Percentiles rank a stretch among this genome's conserved stretches.
phyloP scores from a whole-genome alignment of 2,888 invertebrate species.

The Tryphoninae sp. region DNA sequence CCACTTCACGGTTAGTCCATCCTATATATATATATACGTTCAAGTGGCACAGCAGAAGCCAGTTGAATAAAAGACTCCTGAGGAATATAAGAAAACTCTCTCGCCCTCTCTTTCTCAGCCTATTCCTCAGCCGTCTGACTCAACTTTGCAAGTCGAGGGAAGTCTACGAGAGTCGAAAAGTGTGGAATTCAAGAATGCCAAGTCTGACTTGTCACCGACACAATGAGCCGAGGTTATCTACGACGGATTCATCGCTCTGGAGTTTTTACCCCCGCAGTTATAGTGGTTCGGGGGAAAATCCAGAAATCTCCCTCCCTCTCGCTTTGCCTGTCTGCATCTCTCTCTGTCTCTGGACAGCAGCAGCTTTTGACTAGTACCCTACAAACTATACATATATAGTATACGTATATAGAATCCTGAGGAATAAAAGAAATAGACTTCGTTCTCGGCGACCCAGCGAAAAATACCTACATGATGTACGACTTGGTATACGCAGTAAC shows the following conservation, averaged over 20 bases:
- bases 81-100: constrained; percentile 56
- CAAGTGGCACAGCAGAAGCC: constrained; percentile 33
- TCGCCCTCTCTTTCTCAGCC: constrained; percentile 23
- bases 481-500: constrained; percentile 44
- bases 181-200: constrained; percentile 57
- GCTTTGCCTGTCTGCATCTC: neutral
- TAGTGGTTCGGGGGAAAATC: constrained; percentile 28
- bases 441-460: constrained; percentile 42
- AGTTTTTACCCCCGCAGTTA: constrained; percentile 55
- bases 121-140: constrained; percentile 6
- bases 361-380: constrained; percentile 25
- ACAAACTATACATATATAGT: constrained; percentile 5
- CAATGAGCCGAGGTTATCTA: constrained; percentile 78
- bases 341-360: constrained; percentile 26
- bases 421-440: constrained; percentile 54
- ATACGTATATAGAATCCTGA: constrained; percentile 29
- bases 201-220: constrained; percentile 74
- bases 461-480: constrained; percentile 57
- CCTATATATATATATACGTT: neutral
- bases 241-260: constrained; percentile 71
- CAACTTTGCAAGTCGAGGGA: constrained; percentile 35
- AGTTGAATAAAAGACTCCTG: constrained; percentile 59
- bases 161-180: constrained; percentile 53
- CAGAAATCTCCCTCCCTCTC: constrained; percentile 24
- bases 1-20: constrained; percentile 45